Conservation (phyloP, 2,797 vertebrate species). For the Chromis chromis region DNA sequence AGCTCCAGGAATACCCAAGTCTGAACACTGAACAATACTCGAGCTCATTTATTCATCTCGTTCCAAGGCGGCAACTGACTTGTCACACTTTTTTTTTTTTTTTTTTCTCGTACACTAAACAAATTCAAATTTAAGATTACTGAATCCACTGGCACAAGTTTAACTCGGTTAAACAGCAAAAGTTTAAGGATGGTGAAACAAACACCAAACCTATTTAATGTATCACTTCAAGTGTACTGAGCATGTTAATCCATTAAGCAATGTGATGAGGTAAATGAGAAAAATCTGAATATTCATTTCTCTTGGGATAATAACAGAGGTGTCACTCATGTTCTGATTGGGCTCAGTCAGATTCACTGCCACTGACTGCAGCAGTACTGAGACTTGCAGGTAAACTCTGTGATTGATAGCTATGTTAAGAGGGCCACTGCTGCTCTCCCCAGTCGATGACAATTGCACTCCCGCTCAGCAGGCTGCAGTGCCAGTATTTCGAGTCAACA, state of each 20-base stretch:
- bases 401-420: constrained; percentile 70
- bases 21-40: constrained; percentile 80
- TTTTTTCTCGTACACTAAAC: constrained; percentile 51
- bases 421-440: constrained; percentile 58
- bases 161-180: neutral
- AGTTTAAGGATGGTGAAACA: neutral
- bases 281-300: constrained; percentile 45
- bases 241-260: constrained; percentile 12
- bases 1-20: constrained; percentile 74
- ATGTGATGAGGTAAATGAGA: neutral
- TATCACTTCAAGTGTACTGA: constrained; percentile 3
- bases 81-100: constrained; percentile 30
- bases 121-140: constrained; percentile 43
- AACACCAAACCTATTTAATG: neutral
- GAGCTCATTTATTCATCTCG: constrained; percentile 77
- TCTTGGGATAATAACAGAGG: constrained; percentile 33
- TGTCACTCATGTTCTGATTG: constrained; percentile 50
- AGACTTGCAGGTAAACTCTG: constrained; percentile 44
- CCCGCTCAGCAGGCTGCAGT: constrained; percentile 51
- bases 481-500: constrained; percentile 43
- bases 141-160: constrained; percentile 20
- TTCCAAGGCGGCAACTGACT: constrained; percentile 55
- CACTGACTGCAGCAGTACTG: constrained; percentile 23
- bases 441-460: constrained; percentile 49
- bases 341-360: constrained; percentile 37